These are phyloP conservation scores for Diacarnus erythraeanus DNA, from an alignment of 37 sponge, comb jelly and placozoan species.

Conservation along the genomic window DNA sequence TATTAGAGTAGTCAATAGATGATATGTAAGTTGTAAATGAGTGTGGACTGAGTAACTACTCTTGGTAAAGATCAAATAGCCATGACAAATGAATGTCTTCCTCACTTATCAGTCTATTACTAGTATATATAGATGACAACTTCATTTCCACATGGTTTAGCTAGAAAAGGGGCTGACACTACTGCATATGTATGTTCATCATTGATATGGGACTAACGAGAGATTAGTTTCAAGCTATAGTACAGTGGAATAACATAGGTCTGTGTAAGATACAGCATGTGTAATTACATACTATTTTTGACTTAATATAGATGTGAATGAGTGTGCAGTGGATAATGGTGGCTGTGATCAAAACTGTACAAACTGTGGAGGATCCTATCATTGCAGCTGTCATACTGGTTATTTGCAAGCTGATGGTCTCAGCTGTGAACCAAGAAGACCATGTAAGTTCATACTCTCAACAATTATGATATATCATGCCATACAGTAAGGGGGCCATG, in stretches of 20 bases:
- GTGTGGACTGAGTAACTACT: background rate
- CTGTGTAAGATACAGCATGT: no score
- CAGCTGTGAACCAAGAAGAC: constrained; percentile 11
- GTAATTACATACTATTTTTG: no score
- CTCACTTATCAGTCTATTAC: no score
- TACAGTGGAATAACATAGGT: no score
- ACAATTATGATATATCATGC: background rate
- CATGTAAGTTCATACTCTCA: background rate
- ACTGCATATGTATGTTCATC: background rate
- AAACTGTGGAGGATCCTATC: constrained; percentile 54
- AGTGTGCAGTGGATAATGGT: constrained; percentile 48
- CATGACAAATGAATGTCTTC: no score
- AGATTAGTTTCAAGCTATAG: no score
- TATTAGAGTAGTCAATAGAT: no score
- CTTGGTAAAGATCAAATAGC: background rate
- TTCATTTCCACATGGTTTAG: no score
- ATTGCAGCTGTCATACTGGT: constrained; percentile 26
- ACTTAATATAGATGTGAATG: constrained; percentile 39
- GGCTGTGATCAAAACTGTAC: constrained; percentile 55
- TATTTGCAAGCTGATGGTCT: constrained; percentile 18
- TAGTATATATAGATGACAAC: no score
- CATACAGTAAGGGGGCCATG: no score
- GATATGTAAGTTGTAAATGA: background rate
- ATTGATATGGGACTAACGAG: background rate
- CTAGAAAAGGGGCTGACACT: background rate